Conservation (phyloP, 2,888 invertebrate species). For the Pollenia angustigena region DNA sequence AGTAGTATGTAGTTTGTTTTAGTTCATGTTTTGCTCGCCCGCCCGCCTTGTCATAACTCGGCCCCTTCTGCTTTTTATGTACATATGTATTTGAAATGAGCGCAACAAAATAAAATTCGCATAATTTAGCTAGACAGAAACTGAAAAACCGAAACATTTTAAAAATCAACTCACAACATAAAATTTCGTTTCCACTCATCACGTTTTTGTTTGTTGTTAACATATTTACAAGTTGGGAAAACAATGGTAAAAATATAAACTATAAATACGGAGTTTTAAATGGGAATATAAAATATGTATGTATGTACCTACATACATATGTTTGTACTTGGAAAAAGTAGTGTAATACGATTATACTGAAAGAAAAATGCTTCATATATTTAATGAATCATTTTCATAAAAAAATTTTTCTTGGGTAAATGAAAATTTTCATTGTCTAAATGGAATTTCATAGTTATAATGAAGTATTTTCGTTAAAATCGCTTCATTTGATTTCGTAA, state of each 20-base stretch:
- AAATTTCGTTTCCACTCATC: slow-evolving; percentile 3
- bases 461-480: too few species aligned
- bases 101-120: slow-evolving; percentile 23
- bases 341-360: too few species aligned
- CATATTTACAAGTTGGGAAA: neutral
- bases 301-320: too few species aligned
- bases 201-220: slow-evolving; percentile 2
- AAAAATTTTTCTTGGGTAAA: too few species aligned
- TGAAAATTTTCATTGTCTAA: too few species aligned
- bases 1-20: slow-evolving; percentile 25
- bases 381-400: too few species aligned
- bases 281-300: too few species aligned
- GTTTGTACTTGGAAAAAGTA: too few species aligned
- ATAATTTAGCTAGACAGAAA: slow-evolving; percentile 20
- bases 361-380: too few species aligned
- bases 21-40: neutral
- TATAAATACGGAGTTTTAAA: too few species aligned
- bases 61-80: neutral
- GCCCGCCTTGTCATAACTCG: neutral
- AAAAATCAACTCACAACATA: slow-evolving; percentile 7
- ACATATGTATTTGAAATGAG: neutral
- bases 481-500: too few species aligned
- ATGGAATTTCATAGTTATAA: too few species aligned
- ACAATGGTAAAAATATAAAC: neutral
- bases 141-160: neutral